Conservation (phyloP, 1,140 invertebrate genomes). For the Pentalonia nigronervosa region DNA sequence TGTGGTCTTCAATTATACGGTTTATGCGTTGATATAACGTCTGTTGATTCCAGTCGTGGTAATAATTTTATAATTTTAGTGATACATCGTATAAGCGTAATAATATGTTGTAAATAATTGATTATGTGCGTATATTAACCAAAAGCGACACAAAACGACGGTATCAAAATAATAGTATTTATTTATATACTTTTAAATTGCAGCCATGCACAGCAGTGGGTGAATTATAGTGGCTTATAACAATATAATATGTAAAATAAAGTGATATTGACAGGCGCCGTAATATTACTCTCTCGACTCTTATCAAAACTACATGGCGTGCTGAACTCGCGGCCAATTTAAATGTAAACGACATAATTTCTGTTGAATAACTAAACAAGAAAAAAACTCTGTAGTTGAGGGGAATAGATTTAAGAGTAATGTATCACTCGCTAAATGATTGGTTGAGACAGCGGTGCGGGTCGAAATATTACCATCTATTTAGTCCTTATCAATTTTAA, state of each 20-base stretch:
- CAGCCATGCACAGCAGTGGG: background rate
- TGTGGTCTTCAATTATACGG: background rate
- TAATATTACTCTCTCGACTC: background rate
- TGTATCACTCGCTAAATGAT: conserved; percentile 16
- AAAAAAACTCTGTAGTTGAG: background rate
- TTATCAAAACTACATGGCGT: background rate
- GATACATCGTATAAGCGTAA: background rate
- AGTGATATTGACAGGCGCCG: background rate
- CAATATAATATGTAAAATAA: background rate
- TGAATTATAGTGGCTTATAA: background rate
- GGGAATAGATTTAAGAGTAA: background rate
- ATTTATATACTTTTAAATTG: background rate
- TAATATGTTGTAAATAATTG: background rate
- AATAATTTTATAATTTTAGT: background rate
- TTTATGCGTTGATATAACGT: background rate
- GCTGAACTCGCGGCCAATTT: background rate
- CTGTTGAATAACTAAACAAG: background rate
- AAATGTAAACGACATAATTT: conserved; percentile 8
- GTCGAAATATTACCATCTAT: conserved; percentile 24
- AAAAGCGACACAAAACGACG: background rate
- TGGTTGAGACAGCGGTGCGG: conserved; percentile 33
- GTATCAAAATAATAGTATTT: background rate
- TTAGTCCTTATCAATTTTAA: conserved; percentile 40
- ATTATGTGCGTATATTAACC: background rate
- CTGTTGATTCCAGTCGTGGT: background rate